Percentiles rank a stretch among this genome's conserved stretches.
These are phyloP conservation scores for Calameuta pallipes DNA, from an alignment of 2,888 invertebrate genomes.

Conservation along the genomic window DNA sequence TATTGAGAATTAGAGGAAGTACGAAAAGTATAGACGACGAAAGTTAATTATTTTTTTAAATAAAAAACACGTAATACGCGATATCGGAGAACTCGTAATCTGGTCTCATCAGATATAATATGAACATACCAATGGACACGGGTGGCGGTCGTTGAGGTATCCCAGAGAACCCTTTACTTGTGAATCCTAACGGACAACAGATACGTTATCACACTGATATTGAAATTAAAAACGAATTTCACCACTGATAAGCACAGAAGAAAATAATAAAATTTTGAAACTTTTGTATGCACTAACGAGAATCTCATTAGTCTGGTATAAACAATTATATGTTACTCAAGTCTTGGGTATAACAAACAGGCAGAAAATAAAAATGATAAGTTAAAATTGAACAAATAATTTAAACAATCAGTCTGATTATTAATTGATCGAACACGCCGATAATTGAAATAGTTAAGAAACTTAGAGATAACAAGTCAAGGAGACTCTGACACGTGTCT, in stretches of 20 bases:
- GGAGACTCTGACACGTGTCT: constrained; percentile 12
- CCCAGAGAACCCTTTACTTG: not conserved
- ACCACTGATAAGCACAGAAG: not conserved
- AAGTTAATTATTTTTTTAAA: not conserved
- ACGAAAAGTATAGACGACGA: not conserved
- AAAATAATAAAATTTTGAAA: not conserved
- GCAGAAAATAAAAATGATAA: not conserved
- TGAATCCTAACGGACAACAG: not conserved
- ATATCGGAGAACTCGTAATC: not conserved
- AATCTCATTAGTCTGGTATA: not conserved
- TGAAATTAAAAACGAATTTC: not conserved
- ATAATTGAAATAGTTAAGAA: not conserved
- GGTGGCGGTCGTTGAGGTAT: not conserved
- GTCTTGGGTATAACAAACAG: not conserved
- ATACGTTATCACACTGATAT: not conserved
- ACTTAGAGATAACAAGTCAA: not conserved
- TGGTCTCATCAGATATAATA: not conserved
- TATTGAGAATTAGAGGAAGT: not conserved
- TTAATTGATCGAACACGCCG: not conserved
- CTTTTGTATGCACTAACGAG: not conserved
- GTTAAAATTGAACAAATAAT: not conserved
- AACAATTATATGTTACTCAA: not conserved
- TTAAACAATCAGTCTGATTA: not conserved
- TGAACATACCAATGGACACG: not conserved
- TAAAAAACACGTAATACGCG: not conserved